These are phyloP conservation scores for Smittia sp. DNA, from an alignment of 2,888 invertebrate genomes.

Conservation along the genomic window DNA sequence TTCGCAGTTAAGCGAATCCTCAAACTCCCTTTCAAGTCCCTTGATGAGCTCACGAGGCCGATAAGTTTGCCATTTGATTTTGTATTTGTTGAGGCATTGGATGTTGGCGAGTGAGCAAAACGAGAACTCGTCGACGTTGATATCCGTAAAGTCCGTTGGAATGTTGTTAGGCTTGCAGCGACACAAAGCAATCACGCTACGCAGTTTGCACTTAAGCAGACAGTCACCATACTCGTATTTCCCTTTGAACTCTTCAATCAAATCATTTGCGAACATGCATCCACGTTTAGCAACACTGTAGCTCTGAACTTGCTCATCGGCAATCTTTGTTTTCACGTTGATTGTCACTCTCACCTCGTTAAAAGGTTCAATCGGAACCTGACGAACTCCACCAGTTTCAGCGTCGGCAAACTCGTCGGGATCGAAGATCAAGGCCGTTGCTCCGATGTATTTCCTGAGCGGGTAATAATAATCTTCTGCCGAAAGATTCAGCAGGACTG, in stretches of 20 bases:
- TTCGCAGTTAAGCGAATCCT: slow-evolving; percentile 55
- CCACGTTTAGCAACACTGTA: slow-evolving; percentile 50
- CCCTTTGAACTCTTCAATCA: slow-evolving; percentile 46
- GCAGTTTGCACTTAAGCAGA: slow-evolving; percentile 56
- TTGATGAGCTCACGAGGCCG: slow-evolving; percentile 43
- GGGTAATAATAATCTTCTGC: slow-evolving; percentile 59
- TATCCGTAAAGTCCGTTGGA: slow-evolving; percentile 47
- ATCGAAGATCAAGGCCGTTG: slow-evolving; percentile 55
- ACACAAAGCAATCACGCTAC: slow-evolving; percentile 54
- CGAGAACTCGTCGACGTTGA: slow-evolving; percentile 5
- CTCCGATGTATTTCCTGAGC: slow-evolving; percentile 53
- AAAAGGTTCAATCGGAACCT: slow-evolving; percentile 50
- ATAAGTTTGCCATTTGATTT: slow-evolving; percentile 44
- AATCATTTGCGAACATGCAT: slow-evolving; percentile 56
- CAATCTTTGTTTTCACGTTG: slow-evolving; percentile 43
- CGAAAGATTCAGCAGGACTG: slow-evolving; percentile 55
- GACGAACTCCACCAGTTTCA: slow-evolving; percentile 53
- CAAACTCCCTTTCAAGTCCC: slow-evolving; percentile 53
- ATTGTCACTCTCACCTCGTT: slow-evolving; percentile 48
- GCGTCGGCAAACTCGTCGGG: slow-evolving; percentile 55
- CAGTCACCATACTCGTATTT: slow-evolving; percentile 60
- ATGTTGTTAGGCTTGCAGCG: slow-evolving; percentile 58
- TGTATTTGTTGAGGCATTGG: slow-evolving; percentile 48
- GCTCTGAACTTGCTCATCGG: slow-evolving; percentile 39
- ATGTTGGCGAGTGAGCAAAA: slow-evolving; percentile 50